Evolutionary conservation across 2,797 vertebrate genomes (phyloP).

Genomic region (Thaleichthys pacificus): DNA sequence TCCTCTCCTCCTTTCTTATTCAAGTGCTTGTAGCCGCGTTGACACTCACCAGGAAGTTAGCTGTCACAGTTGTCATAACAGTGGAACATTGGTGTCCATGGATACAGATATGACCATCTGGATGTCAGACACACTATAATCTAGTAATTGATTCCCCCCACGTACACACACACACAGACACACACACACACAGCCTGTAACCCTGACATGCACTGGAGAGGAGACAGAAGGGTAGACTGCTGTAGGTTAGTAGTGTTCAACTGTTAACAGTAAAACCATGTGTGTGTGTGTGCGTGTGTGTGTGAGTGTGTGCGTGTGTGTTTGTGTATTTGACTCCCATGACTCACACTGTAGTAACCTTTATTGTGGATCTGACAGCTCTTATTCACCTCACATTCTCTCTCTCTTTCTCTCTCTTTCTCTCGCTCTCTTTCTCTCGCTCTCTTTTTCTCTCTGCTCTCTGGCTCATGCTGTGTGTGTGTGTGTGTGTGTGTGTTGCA

Average conservation of each 20-base stretch:
- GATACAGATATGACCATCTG: constrained; percentile 1
- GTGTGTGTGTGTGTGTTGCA: constrained; percentile 42
- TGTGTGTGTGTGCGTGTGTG: too few relatives aligned
- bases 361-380: neutral
- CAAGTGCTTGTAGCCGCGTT: neutral
- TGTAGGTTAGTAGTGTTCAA: too few relatives aligned
- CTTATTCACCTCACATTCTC: neutral
- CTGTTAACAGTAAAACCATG: too few relatives aligned
- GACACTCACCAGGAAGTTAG: neutral
- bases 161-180: neutral
- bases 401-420: constrained; percentile 14
- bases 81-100: constrained; percentile 1
- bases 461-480: too few relatives aligned
- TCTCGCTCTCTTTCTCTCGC: constrained; percentile 9
- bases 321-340: neutral
- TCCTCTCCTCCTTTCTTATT: neutral
- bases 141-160: constrained; percentile 1
- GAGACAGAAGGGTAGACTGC: too few relatives aligned
- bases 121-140: neutral
- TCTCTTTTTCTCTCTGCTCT: too few relatives aligned
- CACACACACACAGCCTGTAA: neutral
- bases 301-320: too few relatives aligned
- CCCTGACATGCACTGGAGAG: too few relatives aligned
- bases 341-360: neutral
- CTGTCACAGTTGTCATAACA: constrained; percentile 10